These are phyloP conservation scores for Heliconius eleuchia DNA, from an alignment of 1,140 invertebrate genomes.

Conservation along the genomic window DNA sequence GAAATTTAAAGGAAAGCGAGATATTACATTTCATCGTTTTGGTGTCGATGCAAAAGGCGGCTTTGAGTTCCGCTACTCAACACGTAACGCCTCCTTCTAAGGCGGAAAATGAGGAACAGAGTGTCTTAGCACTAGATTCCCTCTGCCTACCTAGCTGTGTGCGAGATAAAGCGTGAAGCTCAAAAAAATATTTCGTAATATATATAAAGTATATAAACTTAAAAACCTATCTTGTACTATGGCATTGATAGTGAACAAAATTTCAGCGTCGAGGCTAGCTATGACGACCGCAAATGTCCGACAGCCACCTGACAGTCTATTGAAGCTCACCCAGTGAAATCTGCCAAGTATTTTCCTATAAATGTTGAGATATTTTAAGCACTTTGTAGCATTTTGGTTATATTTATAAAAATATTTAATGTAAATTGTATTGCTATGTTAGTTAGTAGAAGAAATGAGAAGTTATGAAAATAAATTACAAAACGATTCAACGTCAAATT, in stretches of 20 bases:
- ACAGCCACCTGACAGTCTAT: constrained; percentile 28
- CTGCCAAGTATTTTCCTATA: constrained; percentile 17
- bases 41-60: no score
- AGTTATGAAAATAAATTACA: background rate
- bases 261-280: constrained; percentile 19
- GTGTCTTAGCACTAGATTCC: no score
- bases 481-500: no score
- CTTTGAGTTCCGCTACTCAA: no score
- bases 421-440: no score
- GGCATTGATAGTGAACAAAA: constrained; percentile 9
- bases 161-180: no score
- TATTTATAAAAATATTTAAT: background rate
- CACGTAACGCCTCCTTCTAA: no score
- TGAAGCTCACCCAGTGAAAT: constrained; percentile 16
- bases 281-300: constrained; percentile 21
- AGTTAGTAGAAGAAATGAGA: background rate
- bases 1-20: no score
- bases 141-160: no score
- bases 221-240: background rate
- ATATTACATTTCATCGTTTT: no score
- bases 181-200: no score
- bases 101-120: no score
- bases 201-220: background rate
- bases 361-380: constrained; percentile 9
- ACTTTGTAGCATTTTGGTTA: background rate